These are phyloP conservation scores for Taphrorychus bicolor DNA, from an alignment of 2,888 invertebrate species.

Conservation along the genomic window DNA sequence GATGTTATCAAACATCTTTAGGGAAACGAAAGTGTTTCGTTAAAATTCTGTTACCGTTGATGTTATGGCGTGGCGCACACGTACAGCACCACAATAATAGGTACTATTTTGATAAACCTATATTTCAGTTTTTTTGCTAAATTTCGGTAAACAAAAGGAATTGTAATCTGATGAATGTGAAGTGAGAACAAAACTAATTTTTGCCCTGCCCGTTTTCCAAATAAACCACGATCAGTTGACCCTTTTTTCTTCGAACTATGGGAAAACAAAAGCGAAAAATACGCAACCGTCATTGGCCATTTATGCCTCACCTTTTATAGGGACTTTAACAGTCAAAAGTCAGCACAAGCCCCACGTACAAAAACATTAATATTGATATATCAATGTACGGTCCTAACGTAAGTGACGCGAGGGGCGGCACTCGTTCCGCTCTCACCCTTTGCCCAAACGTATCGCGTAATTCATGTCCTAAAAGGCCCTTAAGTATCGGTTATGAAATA, in stretches of 20 bases:
- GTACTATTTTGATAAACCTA: too few species aligned
- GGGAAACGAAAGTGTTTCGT: too few species aligned
- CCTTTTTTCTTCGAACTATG: neutral
- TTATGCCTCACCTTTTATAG: conserved; percentile 6
- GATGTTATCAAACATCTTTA: neutral
- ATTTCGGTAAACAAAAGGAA: too few species aligned
- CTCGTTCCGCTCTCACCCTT: conserved; percentile 43
- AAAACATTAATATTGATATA: conserved; percentile 53
- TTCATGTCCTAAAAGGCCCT: conserved; percentile 45
- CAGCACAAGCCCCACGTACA: conserved; percentile 22
- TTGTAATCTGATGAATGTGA: too few species aligned
- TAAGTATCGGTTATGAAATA: conserved; percentile 55
- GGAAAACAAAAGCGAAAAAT: neutral
- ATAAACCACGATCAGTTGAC: too few species aligned
- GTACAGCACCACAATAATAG: too few species aligned
- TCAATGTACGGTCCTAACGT: conserved; percentile 49
- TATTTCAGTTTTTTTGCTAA: too few species aligned
- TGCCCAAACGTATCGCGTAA: conserved; percentile 51
- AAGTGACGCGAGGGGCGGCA: conserved; percentile 48
- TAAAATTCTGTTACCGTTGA: too few species aligned
- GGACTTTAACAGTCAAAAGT: conserved; percentile 27
- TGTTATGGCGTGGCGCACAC: too few species aligned
- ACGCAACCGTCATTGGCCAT: conserved; percentile 2
- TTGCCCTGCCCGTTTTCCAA: neutral
- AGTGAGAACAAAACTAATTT: too few species aligned